Conservation (phyloP, 2,888 invertebrate species). For the Harpalus rubripes region DNA sequence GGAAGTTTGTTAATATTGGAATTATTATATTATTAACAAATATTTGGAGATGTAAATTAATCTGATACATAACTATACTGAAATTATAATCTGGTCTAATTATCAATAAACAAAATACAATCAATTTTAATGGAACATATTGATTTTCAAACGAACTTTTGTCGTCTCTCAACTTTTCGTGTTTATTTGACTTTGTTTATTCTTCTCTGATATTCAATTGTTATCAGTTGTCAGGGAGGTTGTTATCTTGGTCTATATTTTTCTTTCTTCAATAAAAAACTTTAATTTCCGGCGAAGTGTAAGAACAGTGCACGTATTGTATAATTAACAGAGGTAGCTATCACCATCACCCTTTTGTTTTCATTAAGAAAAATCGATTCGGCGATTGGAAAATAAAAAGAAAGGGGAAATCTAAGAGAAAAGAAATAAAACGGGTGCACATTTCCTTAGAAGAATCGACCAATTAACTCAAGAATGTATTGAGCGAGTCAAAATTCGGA, state of each 20-base stretch:
- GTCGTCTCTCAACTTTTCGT: not conserved
- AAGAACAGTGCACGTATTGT: constrained; percentile 40
- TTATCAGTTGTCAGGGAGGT: constrained; percentile 30
- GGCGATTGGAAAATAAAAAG: constrained; percentile 50
- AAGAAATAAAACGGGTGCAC: constrained; percentile 35
- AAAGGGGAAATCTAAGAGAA: constrained; percentile 44
- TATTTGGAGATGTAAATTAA: constrained; percentile 35
- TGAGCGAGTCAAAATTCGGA: constrained; percentile 29
- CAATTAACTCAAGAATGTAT: constrained; percentile 53
- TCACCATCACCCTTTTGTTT: constrained; percentile 37
- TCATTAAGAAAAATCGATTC: constrained; percentile 65
- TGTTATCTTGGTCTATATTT: constrained; percentile 58
- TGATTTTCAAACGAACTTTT: not conserved
- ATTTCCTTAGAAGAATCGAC: constrained; percentile 46
- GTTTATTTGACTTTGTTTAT: constrained; percentile 23
- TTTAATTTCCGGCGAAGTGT: constrained; percentile 63
- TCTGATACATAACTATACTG: not conserved
- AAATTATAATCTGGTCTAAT: constrained; percentile 11
- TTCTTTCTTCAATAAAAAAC: constrained; percentile 56
- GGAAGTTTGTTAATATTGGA: not conserved
- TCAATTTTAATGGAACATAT: constrained; percentile 1
- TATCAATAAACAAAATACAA: not conserved
- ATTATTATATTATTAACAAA: constrained; percentile 17
- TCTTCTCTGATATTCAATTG: constrained; percentile 21
- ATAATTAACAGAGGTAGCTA: constrained; percentile 57